phyloP scores from a whole-genome alignment of 1,140 invertebrate species.

The Oryzaephilus surinamensis region DNA sequence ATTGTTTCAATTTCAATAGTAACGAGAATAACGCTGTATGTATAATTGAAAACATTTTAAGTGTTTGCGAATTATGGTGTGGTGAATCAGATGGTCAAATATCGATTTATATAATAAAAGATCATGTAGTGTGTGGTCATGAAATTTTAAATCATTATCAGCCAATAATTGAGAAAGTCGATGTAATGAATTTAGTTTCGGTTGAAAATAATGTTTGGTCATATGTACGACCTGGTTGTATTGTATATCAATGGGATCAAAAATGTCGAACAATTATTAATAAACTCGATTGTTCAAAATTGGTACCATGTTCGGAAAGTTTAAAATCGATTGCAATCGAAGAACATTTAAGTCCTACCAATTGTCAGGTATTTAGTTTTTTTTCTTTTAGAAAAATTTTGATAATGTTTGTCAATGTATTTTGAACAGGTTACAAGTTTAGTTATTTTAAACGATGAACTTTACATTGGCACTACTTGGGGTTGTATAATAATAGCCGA shows the following conservation, averaged over 20 bases:
- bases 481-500: conserved; percentile 84
- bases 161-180: conserved; percentile 44
- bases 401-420: too few relatives aligned
- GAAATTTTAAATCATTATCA: conserved; percentile 50
- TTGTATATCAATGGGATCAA: conserved; percentile 77
- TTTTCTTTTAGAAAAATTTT: not conserved
- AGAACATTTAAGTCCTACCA: conserved; percentile 67
- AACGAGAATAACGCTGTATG: too few relatives aligned
- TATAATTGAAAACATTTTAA: conserved; percentile 25
- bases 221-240: conserved; percentile 68
- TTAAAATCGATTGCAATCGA: conserved; percentile 86
- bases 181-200: conserved; percentile 52
- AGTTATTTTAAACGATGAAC: conserved; percentile 52
- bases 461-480: conserved; percentile 87
- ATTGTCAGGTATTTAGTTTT: conserved; percentile 53
- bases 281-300: conserved; percentile 82
- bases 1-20: too few relatives aligned
- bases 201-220: conserved; percentile 58
- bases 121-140: conserved; percentile 49
- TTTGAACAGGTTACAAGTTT: conserved; percentile 78
- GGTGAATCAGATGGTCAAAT: conserved; percentile 65
- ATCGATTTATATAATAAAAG: conserved; percentile 50
- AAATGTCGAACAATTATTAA: conserved; percentile 54
- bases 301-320: conserved; percentile 84
- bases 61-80: conserved; percentile 59